Conservation (phyloP, 2,113 vertebrate genomes). For the Seriola aureovittata region DNA sequence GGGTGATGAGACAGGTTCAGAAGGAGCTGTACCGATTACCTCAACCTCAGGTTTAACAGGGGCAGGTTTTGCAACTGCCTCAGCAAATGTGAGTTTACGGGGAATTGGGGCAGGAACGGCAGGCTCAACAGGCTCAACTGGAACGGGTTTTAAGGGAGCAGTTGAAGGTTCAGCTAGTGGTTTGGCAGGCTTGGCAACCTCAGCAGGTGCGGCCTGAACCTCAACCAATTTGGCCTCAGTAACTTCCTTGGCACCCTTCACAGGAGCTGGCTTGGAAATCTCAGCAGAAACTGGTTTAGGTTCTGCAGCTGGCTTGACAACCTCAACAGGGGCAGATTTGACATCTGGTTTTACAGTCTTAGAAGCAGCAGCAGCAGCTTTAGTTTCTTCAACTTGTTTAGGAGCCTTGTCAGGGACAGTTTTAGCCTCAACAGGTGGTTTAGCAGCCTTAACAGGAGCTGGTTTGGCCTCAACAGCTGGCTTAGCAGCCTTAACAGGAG, state of each 20-base stretch:
- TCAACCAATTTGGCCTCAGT: conserved; percentile 12
- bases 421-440: background rate
- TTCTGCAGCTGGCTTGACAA: background rate
- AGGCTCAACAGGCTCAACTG: conserved; percentile 54
- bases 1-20: conserved; percentile 59
- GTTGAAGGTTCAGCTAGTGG: conserved; percentile 22
- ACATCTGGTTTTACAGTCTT: conserved; percentile 25
- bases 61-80: conserved; percentile 74
- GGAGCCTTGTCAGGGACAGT: background rate
- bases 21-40: conserved; percentile 43
- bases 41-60: conserved; percentile 68
- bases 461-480: background rate
- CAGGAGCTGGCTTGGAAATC: conserved; percentile 10
- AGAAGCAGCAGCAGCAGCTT: background rate
- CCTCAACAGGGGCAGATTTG: background rate
- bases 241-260: conserved; percentile 1
- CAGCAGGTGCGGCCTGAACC: conserved; percentile 17
- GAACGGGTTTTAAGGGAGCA: conserved; percentile 32
- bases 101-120: conserved; percentile 51
- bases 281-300: background rate
- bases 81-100: conserved; percentile 84
- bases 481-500: background rate
- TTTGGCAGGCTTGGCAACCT: conserved; percentile 36
- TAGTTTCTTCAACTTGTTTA: background rate
- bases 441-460: background rate